A percentile compares a stretch with the other conserved stretches of the same genome.
These are phyloP conservation scores for Pseudobourletiella spinata DNA, from an alignment of 1,140 invertebrate genomes.

Conservation along the genomic window DNA sequence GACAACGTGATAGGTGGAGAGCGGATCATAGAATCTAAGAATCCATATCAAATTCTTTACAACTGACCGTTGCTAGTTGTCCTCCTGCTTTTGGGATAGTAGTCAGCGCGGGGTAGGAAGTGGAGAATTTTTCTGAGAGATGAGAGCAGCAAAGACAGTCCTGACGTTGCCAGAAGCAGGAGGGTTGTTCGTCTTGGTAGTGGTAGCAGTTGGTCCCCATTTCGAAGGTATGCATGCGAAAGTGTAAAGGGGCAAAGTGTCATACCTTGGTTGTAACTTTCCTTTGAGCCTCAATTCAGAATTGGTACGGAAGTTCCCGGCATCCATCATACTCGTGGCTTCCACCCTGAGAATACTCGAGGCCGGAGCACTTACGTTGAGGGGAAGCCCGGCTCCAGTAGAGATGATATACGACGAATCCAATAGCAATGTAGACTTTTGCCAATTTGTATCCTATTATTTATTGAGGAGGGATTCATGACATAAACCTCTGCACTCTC, in stretches of 20 bases:
- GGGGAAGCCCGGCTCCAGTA: slow-evolving; percentile 69
- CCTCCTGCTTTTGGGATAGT: too few species aligned
- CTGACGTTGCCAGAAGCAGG: too few species aligned
- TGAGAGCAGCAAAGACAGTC: too few species aligned
- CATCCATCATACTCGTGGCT: slow-evolving; percentile 34
- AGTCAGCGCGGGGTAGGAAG: too few species aligned
- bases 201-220: too few species aligned
- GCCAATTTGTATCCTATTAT: slow-evolving; percentile 60
- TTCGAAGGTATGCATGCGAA: neutral
- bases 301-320: slow-evolving; percentile 42
- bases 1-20: too few species aligned
- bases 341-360: slow-evolving; percentile 43
- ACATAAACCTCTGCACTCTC: slow-evolving; percentile 15
- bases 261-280: slow-evolving; percentile 61
- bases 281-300: slow-evolving; percentile 64
- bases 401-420: slow-evolving; percentile 78
- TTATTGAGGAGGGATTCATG: slow-evolving; percentile 23
- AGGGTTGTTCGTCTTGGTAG: too few species aligned
- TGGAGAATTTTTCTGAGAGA: too few species aligned
- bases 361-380: slow-evolving; percentile 72
- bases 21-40: too few species aligned
- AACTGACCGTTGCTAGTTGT: too few species aligned
- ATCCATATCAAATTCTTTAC: too few species aligned
- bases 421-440: slow-evolving; percentile 68
- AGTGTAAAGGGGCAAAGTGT: neutral